Base-by-base conservation (phyloP, 2,797 vertebrate genomes). In the Buphagus erythrorhynchus region DNA sequence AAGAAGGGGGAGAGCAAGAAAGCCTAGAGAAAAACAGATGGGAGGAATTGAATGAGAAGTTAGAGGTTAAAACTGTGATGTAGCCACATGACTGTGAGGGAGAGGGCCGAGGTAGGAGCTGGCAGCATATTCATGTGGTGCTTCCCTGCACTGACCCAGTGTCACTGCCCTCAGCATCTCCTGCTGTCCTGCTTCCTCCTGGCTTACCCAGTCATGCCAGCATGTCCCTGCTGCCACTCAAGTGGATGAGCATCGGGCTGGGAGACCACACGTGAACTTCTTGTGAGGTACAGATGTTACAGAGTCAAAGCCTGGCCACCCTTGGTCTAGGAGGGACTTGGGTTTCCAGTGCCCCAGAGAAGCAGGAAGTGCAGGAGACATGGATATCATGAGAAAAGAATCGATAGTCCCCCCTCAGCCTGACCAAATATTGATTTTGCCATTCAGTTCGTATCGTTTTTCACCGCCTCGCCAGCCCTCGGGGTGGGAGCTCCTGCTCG, bases 351-450 rank as follows among this genome's bases (percentile, higher is more conserved):
- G 93, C 93, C 94, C 89, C 22, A 1, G 89, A 78, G 94, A 94
- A 91, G 96, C 95, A 96, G 95, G 95, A 96, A 96, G 94, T 94
- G 91, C 93, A 88, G 95, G 96, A 95, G 95, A 96, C 95, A 94
- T 31, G 92, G 95, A 95, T 96, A 95, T 95, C 87, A 96, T 96
- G 96, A 96, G 95, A 96, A 96, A 96, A 95, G 91, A 95, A 96
- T 94, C 71, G 77, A 96, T 96, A 93, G 95, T 93, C 95, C 58
- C 93, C 79, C 62, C 79, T 95, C 16, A 15, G 90, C 90, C 90
- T 97, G 95, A 95, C 96, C 86, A 96, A 97, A 97, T 97, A 97
- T 97, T 96, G 96, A 31, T 97, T 95, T 95, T 97, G 93, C 93
- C 2, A 10, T 95, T 96, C 11, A 0, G 73, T 96, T 93, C 25